phyloP scores from a whole-genome alignment of 2,797 vertebrate species.

The Megaceryle alcyon region DNA sequence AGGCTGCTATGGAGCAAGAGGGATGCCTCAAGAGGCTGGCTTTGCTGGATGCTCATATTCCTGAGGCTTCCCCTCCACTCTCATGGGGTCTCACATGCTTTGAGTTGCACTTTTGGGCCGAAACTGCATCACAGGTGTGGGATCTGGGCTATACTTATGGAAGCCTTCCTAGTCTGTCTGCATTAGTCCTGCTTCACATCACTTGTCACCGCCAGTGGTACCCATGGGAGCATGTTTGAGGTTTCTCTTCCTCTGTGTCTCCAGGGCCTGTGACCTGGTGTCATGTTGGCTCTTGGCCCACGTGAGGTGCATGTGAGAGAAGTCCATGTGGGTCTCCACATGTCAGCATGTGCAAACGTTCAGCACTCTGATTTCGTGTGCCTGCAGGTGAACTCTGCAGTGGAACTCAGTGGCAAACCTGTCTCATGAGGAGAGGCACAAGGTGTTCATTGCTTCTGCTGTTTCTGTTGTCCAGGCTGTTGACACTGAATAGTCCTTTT shows the following conservation, averaged over 20 bases:
- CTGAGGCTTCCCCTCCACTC: neutral
- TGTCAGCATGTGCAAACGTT: fast-evolving
- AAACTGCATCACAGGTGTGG: neutral
- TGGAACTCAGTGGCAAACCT: neutral
- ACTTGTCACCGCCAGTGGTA: neutral
- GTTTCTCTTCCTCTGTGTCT: neutral
- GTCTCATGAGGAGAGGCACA: neutral
- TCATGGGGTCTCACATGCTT: neutral
- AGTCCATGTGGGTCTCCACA: neutral
- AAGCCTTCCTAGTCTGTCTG: neutral
- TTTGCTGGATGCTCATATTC: neutral
- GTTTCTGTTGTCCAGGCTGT: neutral
- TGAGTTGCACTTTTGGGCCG: neutral
- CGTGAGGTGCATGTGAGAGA: fast-evolving
- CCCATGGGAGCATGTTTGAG: neutral
- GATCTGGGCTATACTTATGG: neutral
- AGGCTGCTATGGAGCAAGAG: neutral
- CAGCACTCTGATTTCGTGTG: neutral
- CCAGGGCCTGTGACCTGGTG: neutral
- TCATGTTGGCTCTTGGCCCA: neutral
- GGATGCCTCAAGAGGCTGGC: neutral
- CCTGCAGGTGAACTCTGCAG: neutral
- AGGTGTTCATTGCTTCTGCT: neutral
- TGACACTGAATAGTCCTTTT: neutral
- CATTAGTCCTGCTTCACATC: neutral